Percentiles rank a stretch among this genome's conserved stretches.
These are phyloP conservation scores for Coecobrya sp. DNA, from an alignment of 2,888 invertebrate species.

Conservation along the genomic window DNA sequence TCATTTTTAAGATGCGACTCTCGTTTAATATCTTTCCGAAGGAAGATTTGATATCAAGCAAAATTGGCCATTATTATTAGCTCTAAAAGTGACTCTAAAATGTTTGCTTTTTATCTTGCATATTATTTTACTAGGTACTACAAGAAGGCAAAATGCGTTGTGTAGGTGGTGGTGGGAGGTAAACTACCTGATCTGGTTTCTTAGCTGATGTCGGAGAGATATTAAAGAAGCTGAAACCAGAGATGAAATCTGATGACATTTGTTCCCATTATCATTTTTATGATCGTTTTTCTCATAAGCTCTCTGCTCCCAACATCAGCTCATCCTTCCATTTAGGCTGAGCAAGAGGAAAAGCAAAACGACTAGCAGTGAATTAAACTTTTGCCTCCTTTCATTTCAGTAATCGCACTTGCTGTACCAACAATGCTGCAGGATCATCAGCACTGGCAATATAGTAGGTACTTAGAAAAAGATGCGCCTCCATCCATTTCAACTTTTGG, in stretches of 20 bases:
- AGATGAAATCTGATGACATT: constrained; percentile 80
- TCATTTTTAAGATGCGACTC: constrained; percentile 8
- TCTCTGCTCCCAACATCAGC: constrained; percentile 16
- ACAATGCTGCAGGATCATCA: constrained; percentile 13
- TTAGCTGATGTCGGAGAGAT: background rate
- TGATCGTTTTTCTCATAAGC: constrained; percentile 61
- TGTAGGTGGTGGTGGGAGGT: background rate
- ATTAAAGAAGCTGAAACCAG: constrained; percentile 20
- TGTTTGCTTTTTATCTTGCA: constrained; percentile 45
- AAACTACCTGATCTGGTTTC: constrained; percentile 53
- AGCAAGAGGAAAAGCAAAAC: constrained; percentile 41
- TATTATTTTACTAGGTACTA: background rate
- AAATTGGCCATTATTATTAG: constrained; percentile 41
- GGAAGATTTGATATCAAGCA: constrained; percentile 20
- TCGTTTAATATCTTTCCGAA: constrained; percentile 44
- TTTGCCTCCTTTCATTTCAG: constrained; percentile 39
- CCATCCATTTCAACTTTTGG: constrained; percentile 72
- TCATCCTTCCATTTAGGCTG: constrained; percentile 42
- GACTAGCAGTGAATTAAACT: constrained; percentile 71
- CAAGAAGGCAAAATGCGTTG: background rate
- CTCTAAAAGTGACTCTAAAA: constrained; percentile 47
- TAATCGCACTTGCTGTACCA: background rate
- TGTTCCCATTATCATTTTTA: constrained; percentile 82
- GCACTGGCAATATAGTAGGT: constrained; percentile 6
- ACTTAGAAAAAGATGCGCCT: constrained; percentile 69